Percentiles rank a stretch among this genome's conserved stretches.
phyloP scores from a whole-genome alignment of 2,797 vertebrate genomes.

The Leptoclinus maculatus region DNA sequence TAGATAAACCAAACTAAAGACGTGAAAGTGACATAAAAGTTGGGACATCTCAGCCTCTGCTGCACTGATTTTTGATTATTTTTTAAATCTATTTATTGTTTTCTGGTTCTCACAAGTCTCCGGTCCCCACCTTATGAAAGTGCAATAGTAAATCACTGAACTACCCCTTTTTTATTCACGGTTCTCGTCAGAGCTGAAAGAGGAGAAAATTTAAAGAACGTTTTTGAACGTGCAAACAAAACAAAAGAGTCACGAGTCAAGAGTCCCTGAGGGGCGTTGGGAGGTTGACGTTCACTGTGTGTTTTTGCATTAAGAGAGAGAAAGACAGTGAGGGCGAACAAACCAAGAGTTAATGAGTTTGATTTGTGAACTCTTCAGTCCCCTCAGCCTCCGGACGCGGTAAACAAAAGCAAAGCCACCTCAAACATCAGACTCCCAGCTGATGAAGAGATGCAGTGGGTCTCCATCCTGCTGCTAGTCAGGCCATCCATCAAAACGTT shows the following conservation, averaged over 20 bases:
- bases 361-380: conserved; percentile 50
- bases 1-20: not conserved
- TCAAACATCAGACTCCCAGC: conserved; percentile 33
- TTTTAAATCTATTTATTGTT: not conserved
- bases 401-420: conserved; percentile 56
- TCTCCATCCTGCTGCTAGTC: conserved; percentile 50
- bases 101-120: not conserved
- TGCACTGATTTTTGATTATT: not conserved
- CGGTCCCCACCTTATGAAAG: not conserved
- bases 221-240: conserved; percentile 23
- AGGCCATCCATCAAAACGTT: conserved; percentile 53
- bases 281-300: conserved; percentile 38
- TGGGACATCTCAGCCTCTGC: no score
- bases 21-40: not conserved
- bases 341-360: conserved; percentile 34
- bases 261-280: conserved; percentile 17
- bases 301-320: conserved; percentile 12
- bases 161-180: not conserved
- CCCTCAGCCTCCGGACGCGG: conserved; percentile 15
- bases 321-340: not conserved
- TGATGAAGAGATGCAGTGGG: conserved; percentile 54
- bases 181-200: not conserved
- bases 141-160: not conserved
- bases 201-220: not conserved
- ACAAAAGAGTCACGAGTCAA: not conserved